Conservation (phyloP, 2,797 vertebrate species). For the Cyclura pinguis region DNA sequence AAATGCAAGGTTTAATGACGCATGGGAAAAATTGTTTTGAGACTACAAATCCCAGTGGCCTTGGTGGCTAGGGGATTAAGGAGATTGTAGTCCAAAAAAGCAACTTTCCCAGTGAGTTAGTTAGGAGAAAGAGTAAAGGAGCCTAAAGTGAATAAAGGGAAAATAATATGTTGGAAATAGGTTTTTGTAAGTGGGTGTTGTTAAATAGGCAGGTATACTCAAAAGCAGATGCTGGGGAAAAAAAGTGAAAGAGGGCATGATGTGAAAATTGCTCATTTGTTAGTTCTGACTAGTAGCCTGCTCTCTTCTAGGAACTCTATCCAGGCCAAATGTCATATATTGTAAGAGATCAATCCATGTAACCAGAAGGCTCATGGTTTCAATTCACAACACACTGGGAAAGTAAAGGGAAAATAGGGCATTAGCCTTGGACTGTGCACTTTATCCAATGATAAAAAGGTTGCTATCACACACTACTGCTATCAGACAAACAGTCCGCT, state of each 20-base stretch:
- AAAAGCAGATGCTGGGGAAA: slow-evolving; percentile 2
- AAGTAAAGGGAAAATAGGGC: neutral
- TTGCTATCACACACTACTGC: neutral
- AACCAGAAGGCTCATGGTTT: neutral
- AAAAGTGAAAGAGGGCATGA: neutral
- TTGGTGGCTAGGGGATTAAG: too few species aligned
- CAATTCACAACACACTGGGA: neutral
- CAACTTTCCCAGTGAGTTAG: too few species aligned
- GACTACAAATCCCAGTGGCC: too few species aligned
- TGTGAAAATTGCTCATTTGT: neutral
- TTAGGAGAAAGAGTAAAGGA: neutral
- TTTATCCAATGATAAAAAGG: neutral
- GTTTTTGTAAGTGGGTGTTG: neutral
- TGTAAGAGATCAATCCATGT: neutral
- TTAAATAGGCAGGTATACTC: neutral
- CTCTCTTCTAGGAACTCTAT: neutral
- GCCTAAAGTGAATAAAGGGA: neutral
- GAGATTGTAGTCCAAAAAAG: too few species aligned
- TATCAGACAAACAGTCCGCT: neutral
- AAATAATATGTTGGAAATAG: neutral
- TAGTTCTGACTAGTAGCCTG: neutral
- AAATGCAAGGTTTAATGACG: neutral
- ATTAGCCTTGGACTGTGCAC: neutral
- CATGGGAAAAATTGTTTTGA: too few species aligned
- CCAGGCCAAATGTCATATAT: neutral